A percentile compares a stretch with the other conserved stretches of the same genome.
Conservation (phyloP, 92 coral and sea anemone genomes). For the Phenganax subtilis region DNA sequence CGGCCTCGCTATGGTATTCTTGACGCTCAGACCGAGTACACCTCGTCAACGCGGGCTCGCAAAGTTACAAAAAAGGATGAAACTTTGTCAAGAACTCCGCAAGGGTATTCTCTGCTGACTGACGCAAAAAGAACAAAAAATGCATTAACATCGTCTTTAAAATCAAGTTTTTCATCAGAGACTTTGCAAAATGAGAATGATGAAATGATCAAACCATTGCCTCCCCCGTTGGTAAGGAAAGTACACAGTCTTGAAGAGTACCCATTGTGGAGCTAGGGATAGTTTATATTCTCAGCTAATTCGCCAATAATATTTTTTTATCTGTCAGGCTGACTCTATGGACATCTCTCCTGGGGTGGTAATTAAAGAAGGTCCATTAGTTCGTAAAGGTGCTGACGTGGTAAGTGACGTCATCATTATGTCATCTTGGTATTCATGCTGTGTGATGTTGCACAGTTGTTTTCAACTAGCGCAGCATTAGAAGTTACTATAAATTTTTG, state of each 20-base stretch:
- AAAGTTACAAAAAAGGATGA: conserved; percentile 8
- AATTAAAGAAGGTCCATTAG: conserved; percentile 75
- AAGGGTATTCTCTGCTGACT: conserved; percentile 2
- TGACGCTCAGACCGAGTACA: conserved; percentile 56
- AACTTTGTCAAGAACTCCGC: background rate
- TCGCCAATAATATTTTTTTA: background rate
- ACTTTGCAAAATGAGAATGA: conserved; percentile 18
- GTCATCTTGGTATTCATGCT: too few relatives aligned
- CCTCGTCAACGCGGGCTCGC: conserved; percentile 14
- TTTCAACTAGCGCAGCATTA: too few relatives aligned
- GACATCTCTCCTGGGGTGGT: conserved; percentile 86
- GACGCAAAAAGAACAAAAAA: conserved; percentile 15
- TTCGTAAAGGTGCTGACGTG: conserved; percentile 78
- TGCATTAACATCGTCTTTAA: conserved; percentile 20
- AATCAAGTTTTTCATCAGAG: conserved; percentile 31
- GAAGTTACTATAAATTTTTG: background rate
- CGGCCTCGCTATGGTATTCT: conserved; percentile 74
- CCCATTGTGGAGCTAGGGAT: too few relatives aligned
- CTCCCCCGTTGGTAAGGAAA: conserved; percentile 83
- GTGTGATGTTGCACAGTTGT: background rate
- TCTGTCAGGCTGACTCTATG: conserved; percentile 77
- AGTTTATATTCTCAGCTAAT: too few relatives aligned
- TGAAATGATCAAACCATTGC: conserved; percentile 69
- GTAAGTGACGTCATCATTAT: conserved; percentile 35
- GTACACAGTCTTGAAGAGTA: background rate